Evolutionary conservation across 1,140 invertebrate species (phyloP).

Genomic region (Drosophila asahinai): DNA sequence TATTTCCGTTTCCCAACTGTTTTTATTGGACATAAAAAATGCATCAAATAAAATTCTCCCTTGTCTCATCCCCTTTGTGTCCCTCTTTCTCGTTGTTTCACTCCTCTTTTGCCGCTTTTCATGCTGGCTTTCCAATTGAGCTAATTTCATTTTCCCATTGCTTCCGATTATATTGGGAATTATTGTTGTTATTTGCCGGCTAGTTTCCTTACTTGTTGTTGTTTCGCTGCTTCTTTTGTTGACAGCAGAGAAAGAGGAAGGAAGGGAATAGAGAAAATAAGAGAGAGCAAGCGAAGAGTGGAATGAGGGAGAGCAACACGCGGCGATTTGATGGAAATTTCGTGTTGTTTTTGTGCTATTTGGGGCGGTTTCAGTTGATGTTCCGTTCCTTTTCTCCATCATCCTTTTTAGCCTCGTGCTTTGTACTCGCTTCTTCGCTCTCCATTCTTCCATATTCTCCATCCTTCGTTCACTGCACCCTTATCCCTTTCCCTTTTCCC

Average conservation of each 20-base stretch:
- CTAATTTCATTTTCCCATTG: constrained; percentile 79
- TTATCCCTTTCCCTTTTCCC: constrained; percentile 27
- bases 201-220: constrained; percentile 57
- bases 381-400: constrained; percentile 19
- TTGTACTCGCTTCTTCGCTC: constrained; percentile 10
- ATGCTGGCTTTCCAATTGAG: constrained; percentile 75
- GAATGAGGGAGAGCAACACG: constrained; percentile 14
- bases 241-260: constrained; percentile 28
- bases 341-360: constrained; percentile 33
- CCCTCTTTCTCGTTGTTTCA: constrained; percentile 21
- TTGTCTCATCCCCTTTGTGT: constrained; percentile 14
- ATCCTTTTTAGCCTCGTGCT: constrained; percentile 24
- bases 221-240: constrained; percentile 39
- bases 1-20: constrained; percentile 14
- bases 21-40: constrained; percentile 52
- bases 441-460: constrained; percentile 1
- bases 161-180: constrained; percentile 76
- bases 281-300: not conserved
- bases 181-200: constrained; percentile 61
- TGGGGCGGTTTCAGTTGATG: constrained; percentile 41
- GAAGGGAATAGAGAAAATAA: not conserved
- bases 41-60: constrained; percentile 15
- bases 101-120: constrained; percentile 34
- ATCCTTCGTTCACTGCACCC: constrained; percentile 27
- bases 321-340: constrained; percentile 36